Percentiles rank a stretch among this genome's conserved stretches.
Evolutionary conservation across 2,888 invertebrate genomes (phyloP).

Genomic region (Synergus laeviventris): DNA sequence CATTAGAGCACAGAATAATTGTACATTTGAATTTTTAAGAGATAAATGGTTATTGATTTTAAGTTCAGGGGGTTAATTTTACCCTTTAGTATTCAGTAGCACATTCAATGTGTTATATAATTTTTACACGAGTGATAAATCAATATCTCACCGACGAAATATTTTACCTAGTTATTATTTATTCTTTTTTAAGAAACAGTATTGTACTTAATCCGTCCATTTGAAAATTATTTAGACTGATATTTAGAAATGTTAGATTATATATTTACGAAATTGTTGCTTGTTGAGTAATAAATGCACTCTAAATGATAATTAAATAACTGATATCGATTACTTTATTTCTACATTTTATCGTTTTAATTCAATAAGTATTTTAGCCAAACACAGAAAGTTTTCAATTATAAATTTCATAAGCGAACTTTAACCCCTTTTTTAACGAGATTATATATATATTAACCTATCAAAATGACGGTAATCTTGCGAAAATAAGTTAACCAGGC

Average conservation of each 20-base stretch:
- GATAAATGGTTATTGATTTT: not conserved
- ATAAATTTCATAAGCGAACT: slow-evolving; percentile 27
- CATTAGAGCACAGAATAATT: not conserved
- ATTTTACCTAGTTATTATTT: not conserved
- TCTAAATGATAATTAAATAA: not conserved
- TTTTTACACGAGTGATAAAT: not conserved
- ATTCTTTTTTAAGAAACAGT: not conserved
- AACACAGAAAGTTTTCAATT: slow-evolving; percentile 12
- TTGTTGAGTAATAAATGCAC: slow-evolving; percentile 20
- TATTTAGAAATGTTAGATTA: not conserved
- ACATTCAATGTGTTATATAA: not conserved
- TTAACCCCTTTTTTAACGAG: slow-evolving; percentile 17
- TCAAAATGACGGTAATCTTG: slow-evolving; percentile 27
- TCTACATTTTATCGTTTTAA: not conserved
- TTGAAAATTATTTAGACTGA: not conserved
- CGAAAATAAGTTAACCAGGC: slow-evolving; percentile 19
- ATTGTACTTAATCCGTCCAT: slow-evolving; percentile 31
- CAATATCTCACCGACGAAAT: not conserved
- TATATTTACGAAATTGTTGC: slow-evolving; percentile 12
- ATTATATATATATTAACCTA: slow-evolving; percentile 15
- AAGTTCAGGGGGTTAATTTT: not conserved
- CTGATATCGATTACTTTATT: not conserved
- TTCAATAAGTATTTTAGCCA: not conserved
- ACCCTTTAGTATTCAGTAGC: not conserved
- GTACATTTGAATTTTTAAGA: not conserved